Evolutionary conservation across 2,888 invertebrate species (phyloP), one percentile per base, ranked within the genome.

Genomic region (Mythimna albipuncta): DNA sequence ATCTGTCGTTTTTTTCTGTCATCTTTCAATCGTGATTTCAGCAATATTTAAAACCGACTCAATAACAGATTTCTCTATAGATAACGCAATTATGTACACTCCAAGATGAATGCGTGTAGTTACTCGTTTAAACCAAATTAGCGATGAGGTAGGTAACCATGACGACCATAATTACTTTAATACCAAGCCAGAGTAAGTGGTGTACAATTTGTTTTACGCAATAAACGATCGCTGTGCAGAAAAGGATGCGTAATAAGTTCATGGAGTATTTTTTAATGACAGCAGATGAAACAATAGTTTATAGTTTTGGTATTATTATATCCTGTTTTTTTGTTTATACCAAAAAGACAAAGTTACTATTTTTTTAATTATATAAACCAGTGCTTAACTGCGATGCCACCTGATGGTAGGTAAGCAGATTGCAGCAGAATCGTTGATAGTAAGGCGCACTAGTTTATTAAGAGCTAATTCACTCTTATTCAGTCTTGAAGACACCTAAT

Each of bases 51-150:
- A 11, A 62, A 44, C 16, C 50, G 2, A 9, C 5, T 26, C 0
- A 32, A 4, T 26, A 16, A n/a, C 21, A 5, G 6, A 52, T 72
- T 63, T 63, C 6, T 35, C 10, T 10, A n/a, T n/a, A 47, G 2
- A 38, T 54, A 11, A 55, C 13, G 38, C 21, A 16, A 6, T 16
- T 4, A 41, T 26, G 11, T 59, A 19, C 6, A 66, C 3, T 50
- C 11, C 52, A 77, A 64, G 52, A 71, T 5, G 11, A 54, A 72
- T 21, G 26, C 5, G 13, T 19, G n/a, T 38, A 10, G 58, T 10
- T 54, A 54, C 63, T 74, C 55, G 50, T 84, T 73, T 77, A 81
- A 81, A 74, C 74, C 72, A 72, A 70, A 81, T 82, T 58, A 77
- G 55, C 32, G 26, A 26, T 6, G 71, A 55, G 13, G 41, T 69